phyloP scores from a whole-genome alignment of 2,888 invertebrate species.

The Trachelus iudaicus region DNA sequence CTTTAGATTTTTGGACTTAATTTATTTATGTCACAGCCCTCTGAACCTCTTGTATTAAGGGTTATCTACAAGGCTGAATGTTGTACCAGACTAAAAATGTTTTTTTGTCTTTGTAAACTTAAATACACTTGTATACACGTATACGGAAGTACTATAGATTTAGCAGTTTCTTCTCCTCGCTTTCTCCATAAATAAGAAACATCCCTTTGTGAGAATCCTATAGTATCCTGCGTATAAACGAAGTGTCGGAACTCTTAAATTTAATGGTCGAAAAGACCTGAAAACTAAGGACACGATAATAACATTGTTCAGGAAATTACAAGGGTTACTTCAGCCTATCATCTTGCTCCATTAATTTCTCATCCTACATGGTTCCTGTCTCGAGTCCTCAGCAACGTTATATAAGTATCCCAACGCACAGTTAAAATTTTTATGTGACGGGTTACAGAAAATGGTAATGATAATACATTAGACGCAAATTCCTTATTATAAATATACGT shows the following conservation, averaged over 20 bases:
- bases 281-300: not conserved
- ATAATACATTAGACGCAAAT: not conserved
- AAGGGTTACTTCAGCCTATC: not conserved
- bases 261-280: not conserved
- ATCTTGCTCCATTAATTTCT: not conserved
- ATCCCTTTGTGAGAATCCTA: not conserved
- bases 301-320: not conserved
- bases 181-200: not conserved
- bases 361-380: not conserved
- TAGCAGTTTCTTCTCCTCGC: not conserved
- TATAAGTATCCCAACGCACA: not conserved
- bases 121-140: not conserved
- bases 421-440: not conserved
- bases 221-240: not conserved
- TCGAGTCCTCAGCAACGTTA: not conserved
- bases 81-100: not conserved
- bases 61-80: not conserved
- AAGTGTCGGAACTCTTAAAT: not conserved
- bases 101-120: not conserved
- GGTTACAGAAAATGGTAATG: not conserved
- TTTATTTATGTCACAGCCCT: not conserved
- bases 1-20: not conserved
- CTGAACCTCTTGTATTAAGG: not conserved
- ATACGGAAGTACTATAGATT: not conserved
- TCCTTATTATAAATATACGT: not conserved